phyloP scores from a whole-genome alignment of 2,113 vertebrate species.

The Oophaga pumilio region DNA sequence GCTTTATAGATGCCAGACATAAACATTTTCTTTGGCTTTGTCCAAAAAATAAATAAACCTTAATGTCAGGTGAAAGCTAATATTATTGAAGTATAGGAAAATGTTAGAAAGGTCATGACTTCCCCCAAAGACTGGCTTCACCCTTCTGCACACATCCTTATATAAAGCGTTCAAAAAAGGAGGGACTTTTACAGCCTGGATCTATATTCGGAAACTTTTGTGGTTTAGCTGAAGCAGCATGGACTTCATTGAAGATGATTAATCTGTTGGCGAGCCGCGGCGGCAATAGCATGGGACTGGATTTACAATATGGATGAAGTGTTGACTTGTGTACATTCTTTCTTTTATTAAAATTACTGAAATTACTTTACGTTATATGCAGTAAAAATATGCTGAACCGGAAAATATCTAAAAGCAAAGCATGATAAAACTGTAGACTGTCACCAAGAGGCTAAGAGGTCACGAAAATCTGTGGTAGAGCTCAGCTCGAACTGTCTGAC shows the following conservation, averaged over 20 bases:
- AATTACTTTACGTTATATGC: neutral
- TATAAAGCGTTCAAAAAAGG: neutral
- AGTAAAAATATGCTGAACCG: neutral
- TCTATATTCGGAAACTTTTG: slow-evolving; percentile 13
- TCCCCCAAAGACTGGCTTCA: slow-evolving; percentile 27
- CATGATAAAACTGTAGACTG: neutral
- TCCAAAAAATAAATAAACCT: slow-evolving; percentile 51
- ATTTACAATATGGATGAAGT: neutral
- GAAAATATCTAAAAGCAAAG: neutral
- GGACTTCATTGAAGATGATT: neutral
- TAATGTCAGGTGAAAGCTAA: slow-evolving; percentile 57
- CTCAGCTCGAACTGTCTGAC: neutral
- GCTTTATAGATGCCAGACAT: slow-evolving; percentile 56
- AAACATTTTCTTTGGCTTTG: slow-evolving; percentile 58
- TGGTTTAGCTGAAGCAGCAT: neutral
- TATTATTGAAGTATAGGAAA: slow-evolving; percentile 58
- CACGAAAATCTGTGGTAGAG: neutral
- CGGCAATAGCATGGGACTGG: neutral
- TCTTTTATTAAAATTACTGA: neutral
- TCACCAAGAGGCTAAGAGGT: neutral
- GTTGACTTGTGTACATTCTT: neutral
- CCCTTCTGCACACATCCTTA: slow-evolving; percentile 22
- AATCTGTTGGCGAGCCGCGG: neutral
- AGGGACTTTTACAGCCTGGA: slow-evolving; percentile 5
- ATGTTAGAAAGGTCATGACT: slow-evolving; percentile 55